Evolutionary conservation across 2,888 invertebrate genomes (phyloP), one percentile per base, ranked within the genome.

Genomic region (Cryptosula pallasiana): DNA sequence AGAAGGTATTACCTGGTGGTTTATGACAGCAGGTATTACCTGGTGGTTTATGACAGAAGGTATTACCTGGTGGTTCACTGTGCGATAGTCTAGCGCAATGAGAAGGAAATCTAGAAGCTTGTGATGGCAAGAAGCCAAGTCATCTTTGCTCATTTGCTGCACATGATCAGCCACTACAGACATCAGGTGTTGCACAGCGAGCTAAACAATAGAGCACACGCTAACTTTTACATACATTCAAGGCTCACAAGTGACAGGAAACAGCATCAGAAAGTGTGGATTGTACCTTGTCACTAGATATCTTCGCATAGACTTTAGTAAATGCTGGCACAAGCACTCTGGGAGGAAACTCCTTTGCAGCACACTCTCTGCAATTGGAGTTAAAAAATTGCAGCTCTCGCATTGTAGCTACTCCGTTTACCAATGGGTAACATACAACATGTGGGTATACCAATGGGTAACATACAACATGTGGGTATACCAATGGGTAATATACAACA

Each of bases 301-400:
- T 82, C 73, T 86, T 83, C 20, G 87, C 84, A 79, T 92, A 91
- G 25, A 90, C 89, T 74, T 88, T 88, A 75, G 88, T 88, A 1
- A 92, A 88, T 0, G 90, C 89, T 0, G 94, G 93, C 58, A 94
- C 87, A 71, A 95, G 85, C 71, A 94, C 89, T 76, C 94, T 87
- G 0, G 91, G 87, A 0, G 92, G 90, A 73, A 93, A 74, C 3
- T 73, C 75, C 1, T 78, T 79, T 1, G 84, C 79, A 55, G 83
- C 70, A 16, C 79, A 79, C 34, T 78, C 76, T 74, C 83, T 83
- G 75, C 0, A 69, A 74, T n/a, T n/a, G n/a, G n/a, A n/a, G n/a
- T n/a, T n/a, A n/a, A n/a, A n/a, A n/a, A n/a, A n/a, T n/a, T n/a
- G n/a, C n/a, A n/a, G n/a, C n/a, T n/a, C n/a, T n/a, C n/a, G n/a